Conservation (phyloP, 2,888 invertebrate species). For the Perizoma flavofasciatum region DNA sequence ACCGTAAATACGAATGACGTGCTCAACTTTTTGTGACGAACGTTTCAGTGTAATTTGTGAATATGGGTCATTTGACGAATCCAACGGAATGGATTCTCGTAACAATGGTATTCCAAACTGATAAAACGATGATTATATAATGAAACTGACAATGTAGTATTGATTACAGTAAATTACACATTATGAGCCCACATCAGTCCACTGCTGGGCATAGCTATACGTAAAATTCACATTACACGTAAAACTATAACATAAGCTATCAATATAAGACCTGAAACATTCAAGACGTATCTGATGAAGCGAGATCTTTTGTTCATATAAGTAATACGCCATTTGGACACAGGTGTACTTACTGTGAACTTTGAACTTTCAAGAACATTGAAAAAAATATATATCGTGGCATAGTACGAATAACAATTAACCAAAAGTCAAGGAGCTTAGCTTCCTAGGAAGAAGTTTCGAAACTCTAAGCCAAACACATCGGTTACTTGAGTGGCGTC, state of each 20-base stretch:
- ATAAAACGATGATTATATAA: conserved; percentile 28
- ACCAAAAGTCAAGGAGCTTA: conserved; percentile 14
- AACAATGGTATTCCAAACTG: conserved; percentile 29
- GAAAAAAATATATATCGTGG: neutral
- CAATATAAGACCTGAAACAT: too few relatives aligned
- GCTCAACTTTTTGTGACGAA: conserved; percentile 49
- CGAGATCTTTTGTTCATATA: too few relatives aligned
- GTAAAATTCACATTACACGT: too few relatives aligned
- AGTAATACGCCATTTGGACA: too few relatives aligned
- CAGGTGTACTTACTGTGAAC: too few relatives aligned
- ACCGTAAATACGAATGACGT: conserved; percentile 53
- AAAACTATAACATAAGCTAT: too few relatives aligned
- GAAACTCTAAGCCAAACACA: conserved; percentile 33
- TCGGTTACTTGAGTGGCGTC: conserved; percentile 47
- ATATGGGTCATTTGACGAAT: conserved; percentile 34
- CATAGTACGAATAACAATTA: too few relatives aligned
- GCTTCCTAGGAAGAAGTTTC: conserved; percentile 13
- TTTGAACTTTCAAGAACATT: too few relatives aligned
- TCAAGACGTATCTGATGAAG: too few relatives aligned
- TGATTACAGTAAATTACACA: conserved; percentile 21
- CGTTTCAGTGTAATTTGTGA: conserved; percentile 38
- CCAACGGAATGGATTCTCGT: conserved; percentile 29
- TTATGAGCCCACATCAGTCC: too few relatives aligned
- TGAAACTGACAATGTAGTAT: conserved; percentile 27
- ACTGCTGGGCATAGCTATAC: too few relatives aligned